A percentile compares a stretch with the other conserved stretches of the same genome.
Conservation (phyloP, 1,140 invertebrate species). For the Melipona quadrifasciata region DNA sequence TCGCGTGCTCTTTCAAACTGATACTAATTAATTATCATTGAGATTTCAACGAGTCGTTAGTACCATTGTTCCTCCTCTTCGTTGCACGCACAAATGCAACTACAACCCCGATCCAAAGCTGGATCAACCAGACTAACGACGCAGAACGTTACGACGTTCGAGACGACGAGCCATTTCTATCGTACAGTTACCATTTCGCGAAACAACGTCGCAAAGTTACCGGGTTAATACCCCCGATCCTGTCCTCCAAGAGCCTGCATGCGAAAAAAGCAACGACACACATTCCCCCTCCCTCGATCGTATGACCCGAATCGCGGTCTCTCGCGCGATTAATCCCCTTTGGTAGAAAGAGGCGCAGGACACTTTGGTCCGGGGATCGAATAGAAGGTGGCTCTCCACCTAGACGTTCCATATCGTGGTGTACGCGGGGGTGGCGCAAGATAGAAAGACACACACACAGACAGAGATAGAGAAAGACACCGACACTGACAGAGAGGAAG, state of each 20-base stretch:
- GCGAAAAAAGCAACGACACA: not conserved
- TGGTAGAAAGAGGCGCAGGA: slow-evolving; percentile 33
- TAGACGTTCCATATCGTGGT: slow-evolving; percentile 47
- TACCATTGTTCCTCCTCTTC: too few species aligned
- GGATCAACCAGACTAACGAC: too few species aligned
- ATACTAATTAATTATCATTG: too few species aligned
- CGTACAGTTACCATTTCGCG: too few species aligned
- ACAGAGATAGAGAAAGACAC: not conserved
- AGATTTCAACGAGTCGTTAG: too few species aligned
- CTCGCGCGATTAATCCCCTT: slow-evolving; percentile 29
- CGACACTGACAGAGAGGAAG: not conserved
- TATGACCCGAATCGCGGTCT: slow-evolving; percentile 7
- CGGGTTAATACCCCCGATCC: too few species aligned
- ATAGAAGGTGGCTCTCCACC: slow-evolving; percentile 56
- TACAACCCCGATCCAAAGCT: too few species aligned
- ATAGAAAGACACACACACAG: slow-evolving; percentile 19
- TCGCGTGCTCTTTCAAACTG: too few species aligned
- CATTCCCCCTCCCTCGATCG: not conserved
- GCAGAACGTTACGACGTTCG: too few species aligned
- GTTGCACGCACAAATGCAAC: too few species aligned
- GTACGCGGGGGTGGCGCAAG: slow-evolving; percentile 35
- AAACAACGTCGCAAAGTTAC: too few species aligned
- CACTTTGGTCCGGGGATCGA: slow-evolving; percentile 43
- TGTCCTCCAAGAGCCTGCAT: not conserved
- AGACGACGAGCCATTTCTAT: too few species aligned